Evolutionary conservation across 2,113 vertebrate species (phyloP), one percentile per base, ranked within the genome.

Genomic region (Chionomys nivalis): DNA sequence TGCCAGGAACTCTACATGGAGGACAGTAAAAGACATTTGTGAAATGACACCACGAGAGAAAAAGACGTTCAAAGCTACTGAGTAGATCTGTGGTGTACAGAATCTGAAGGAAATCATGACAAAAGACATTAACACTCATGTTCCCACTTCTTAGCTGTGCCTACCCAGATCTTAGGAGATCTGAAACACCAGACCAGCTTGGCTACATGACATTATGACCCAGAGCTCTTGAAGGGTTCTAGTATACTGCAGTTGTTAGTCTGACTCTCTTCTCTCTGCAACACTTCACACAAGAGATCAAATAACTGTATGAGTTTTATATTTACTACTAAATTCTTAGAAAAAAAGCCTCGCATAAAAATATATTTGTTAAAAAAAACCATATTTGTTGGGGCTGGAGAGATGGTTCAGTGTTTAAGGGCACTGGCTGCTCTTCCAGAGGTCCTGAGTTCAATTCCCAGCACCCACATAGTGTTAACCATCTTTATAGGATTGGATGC

Each of bases 1-100:
- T 72, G 26, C 95, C 58, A 75, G 26, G 85, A 96, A 96, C 94
- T 94, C 94, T 92, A 91, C 11, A 90, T 65, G 94, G 36, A 91
- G 13, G 82, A 26, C 19, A 95, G 17, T 44, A 78, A 94, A 94
- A 65, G 31, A 95, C 9, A 63, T 63, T 91, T 36, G 36, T 82
- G 66, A 96, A 85, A 90, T 52, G 73, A 83, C 52, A 52, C 36
- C 49, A 52, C 31, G 44, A 95, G 72, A 91, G 21, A 93, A 39
- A 24, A 68, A 92, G 86, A 88, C 63, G 73, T 49, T 92, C 36
- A 85, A 26, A 97, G 87, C 94, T 52, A 81, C 0, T 2, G 6
- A 91, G 78, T 72, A 78, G 44, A 65, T 96, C 49, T 95, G 36
- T 61, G 89, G 95, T 77, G 52, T n/a, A 93, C 8, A 82, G 82